Conservation (phyloP, 1,140 invertebrate species). For the Oncopeltus fasciatus region DNA sequence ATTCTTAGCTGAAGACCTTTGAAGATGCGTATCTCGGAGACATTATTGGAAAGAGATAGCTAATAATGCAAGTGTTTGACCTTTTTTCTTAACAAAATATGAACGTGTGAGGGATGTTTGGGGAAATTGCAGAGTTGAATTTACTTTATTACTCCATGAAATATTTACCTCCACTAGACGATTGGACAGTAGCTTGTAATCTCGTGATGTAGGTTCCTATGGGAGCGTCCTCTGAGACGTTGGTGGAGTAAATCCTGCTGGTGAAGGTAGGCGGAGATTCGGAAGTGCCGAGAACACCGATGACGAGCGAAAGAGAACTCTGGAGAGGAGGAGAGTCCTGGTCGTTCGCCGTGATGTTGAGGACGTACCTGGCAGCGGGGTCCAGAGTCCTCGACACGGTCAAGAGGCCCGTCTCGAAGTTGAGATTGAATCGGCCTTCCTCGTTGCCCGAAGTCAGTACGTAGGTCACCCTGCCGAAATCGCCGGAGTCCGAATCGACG, state of each 20-base stretch:
- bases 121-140: too few species aligned
- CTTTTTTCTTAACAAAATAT: too few species aligned
- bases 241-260: slow-evolving; percentile 55
- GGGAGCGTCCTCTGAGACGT: slow-evolving; percentile 62
- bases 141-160: too few species aligned
- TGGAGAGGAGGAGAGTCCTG: slow-evolving; percentile 56
- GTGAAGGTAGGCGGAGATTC: slow-evolving; percentile 70
- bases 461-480: slow-evolving; percentile 77
- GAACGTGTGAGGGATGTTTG: too few species aligned
- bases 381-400: slow-evolving; percentile 53
- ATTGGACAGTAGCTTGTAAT: slow-evolving; percentile 54
- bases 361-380: slow-evolving; percentile 32
- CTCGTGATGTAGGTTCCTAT: slow-evolving; percentile 61
- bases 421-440: slow-evolving; percentile 60
- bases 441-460: slow-evolving; percentile 69
- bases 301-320: slow-evolving; percentile 42
- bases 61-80: too few species aligned
- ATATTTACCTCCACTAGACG: slow-evolving; percentile 3
- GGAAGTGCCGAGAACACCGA: slow-evolving; percentile 54
- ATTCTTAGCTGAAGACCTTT: too few species aligned
- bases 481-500: slow-evolving; percentile 65
- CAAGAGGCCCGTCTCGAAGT: slow-evolving; percentile 58
- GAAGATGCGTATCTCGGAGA: too few species aligned
- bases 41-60: too few species aligned
- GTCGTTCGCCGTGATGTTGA: slow-evolving; percentile 70